Conservation (phyloP, 2,113 vertebrate species). For the Otolemur garnettii region DNA sequence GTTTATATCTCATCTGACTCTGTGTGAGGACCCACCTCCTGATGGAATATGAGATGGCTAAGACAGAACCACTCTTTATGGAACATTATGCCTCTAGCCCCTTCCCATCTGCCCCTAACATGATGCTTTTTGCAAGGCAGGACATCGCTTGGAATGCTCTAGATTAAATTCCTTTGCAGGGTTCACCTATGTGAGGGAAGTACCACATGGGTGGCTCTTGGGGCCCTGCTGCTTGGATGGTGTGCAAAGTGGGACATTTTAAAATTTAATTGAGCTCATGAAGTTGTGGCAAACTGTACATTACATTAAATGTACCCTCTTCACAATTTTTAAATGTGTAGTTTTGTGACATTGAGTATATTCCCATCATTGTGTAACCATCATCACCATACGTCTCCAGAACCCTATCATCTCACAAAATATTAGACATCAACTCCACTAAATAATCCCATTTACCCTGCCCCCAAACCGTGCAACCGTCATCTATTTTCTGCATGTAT, state of each 20-base stretch:
- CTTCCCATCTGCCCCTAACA: accelerated
- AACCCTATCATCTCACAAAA: neutral
- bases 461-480: neutral
- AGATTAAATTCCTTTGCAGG: neutral
- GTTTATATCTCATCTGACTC: accelerated
- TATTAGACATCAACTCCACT: neutral
- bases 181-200: accelerated
- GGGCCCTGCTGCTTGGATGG: neutral
- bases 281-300: neutral
- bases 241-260: neutral
- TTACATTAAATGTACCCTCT: neutral
- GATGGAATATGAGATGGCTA: accelerated
- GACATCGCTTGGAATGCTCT: accelerated
- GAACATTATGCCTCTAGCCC: accelerated
- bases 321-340: neutral
- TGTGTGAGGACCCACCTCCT: neutral
- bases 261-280: neutral
- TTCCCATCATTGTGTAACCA: accelerated
- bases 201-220: neutral
- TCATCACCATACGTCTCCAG: accelerated
- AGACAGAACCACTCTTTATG: too few relatives aligned
- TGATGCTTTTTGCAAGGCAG: accelerated
- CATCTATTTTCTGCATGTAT: neutral
- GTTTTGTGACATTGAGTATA: neutral
- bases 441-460: accelerated